Base-by-base conservation (phyloP, 2,113 vertebrate genomes). In the Merops nubicus region DNA sequence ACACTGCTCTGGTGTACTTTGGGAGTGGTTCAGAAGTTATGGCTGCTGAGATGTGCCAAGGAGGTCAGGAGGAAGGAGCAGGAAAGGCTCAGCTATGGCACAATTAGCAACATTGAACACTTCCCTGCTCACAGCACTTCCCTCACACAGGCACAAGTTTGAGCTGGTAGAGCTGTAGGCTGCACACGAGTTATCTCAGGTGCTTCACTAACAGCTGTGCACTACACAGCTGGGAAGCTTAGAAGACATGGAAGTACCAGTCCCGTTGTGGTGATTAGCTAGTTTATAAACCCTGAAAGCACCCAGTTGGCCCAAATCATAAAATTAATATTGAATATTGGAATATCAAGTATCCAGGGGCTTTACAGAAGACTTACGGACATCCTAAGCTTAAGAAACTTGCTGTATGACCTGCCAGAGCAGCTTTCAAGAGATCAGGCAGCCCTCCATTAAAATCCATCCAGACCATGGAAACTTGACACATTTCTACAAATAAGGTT, bases 241-340 rank as follows among this genome's bases (percentile, higher is more conserved):
- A 42, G 22, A 69, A 56, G 12, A 20, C 13, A 56, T 0, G 0
- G n/a, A 91, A 89, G 36, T 15, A 73, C 4, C 10, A 1, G 4
- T 33, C 36, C 53, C 28, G 34, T 19, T 38, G 25, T 33, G n/a
- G 48, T 48, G 31, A 91, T 45, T 9, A 73, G 36, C 6, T 11
- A n/a, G 5, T 64, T 85, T 56, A 33, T 14, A 78, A 62, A 8
- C 2, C 17, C 31, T 48, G 28, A 80, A 86, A 75, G 42, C 13
- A 72, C 2, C 14, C 22, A 36, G 3, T 8, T 79, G 47, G 17
- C 29, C 28, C 17, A 62, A n/a, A 82, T 57, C 2, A 73, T 29
- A 81, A 29, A 65, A 68, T 21, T 33, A 59, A 53, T 40, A 33
- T 5, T 63, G 31, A 76, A 25, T 54, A 59, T 38, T 33, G 80